A percentile compares a stretch with the other conserved stretches of the same genome.
Evolutionary conservation across 2,888 invertebrate species (phyloP).

Genomic region (Synergus gifuensis): DNA sequence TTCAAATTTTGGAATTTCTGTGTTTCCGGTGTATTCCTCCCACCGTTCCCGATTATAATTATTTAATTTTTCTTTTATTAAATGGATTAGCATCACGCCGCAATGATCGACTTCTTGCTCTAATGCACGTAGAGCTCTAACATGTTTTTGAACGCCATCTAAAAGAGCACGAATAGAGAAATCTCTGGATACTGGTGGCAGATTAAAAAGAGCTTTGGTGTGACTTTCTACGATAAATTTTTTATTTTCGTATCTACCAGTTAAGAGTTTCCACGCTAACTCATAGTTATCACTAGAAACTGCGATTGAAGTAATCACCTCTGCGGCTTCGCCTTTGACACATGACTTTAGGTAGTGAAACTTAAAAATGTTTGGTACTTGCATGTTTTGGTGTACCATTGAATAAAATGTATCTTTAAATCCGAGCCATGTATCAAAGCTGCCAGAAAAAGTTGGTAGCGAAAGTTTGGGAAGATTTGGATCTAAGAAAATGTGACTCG

Average conservation of each 20-base stretch:
- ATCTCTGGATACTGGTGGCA: constrained; percentile 6
- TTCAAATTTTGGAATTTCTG: neutral
- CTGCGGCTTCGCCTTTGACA: neutral
- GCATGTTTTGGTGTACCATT: constrained; percentile 22
- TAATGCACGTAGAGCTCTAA: constrained; percentile 7
- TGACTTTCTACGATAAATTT: constrained; percentile 4
- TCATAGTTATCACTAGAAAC: neutral
- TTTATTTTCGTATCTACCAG: neutral
- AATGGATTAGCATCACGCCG: neutral
- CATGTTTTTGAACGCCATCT: constrained; percentile 30
- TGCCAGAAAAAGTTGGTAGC: constrained; percentile 2
- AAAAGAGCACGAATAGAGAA: constrained; percentile 9
- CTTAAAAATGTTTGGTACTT: constrained; percentile 17
- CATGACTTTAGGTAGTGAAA: constrained; percentile 17
- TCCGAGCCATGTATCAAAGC: constrained; percentile 37
- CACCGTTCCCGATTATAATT: neutral
- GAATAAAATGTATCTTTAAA: constrained; percentile 19
- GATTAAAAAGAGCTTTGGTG: neutral
- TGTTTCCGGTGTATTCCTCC: neutral
- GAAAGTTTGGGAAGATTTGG: neutral
- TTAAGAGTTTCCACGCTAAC: constrained; percentile 2
- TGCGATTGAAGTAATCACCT: neutral
- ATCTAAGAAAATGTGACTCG: neutral
- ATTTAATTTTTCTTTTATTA: neutral
- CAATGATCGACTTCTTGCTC: constrained; percentile 7